A percentile compares a stretch with the other conserved stretches of the same genome.
These are phyloP conservation scores for Drosophila paucipuncta DNA, from an alignment of 2,888 invertebrate species.

Conservation along the genomic window DNA sequence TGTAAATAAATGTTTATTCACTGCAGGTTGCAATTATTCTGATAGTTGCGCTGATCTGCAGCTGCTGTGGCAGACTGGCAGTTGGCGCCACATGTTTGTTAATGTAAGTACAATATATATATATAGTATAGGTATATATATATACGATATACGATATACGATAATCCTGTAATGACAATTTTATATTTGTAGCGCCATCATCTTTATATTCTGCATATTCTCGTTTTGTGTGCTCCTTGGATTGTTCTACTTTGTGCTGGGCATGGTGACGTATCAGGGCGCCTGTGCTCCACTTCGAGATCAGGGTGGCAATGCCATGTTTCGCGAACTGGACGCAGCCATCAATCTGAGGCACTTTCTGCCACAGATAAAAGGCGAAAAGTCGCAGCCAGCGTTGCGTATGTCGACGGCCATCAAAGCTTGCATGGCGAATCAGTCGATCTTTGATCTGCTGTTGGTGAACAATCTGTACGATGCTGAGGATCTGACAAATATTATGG, in stretches of 20 bases:
- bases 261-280: conserved; percentile 89
- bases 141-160: no score
- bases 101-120: conserved; percentile 85
- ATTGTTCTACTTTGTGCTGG: conserved; percentile 89
- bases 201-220: conserved; percentile 91
- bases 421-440: conserved; percentile 47
- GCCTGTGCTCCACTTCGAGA: conserved; percentile 90
- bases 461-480: conserved; percentile 21
- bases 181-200: conserved; percentile 88
- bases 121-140: no score
- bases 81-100: conserved; percentile 93
- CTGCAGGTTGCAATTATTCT: conserved; percentile 88
- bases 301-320: conserved; percentile 30
- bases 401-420: conserved; percentile 43
- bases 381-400: conserved; percentile 7
- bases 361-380: not conserved
- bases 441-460: conserved; percentile 35
- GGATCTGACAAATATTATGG: conserved; percentile 4
- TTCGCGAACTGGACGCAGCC: conserved; percentile 35
- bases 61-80: conserved; percentile 95
- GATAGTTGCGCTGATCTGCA: conserved; percentile 93
- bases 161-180: not conserved
- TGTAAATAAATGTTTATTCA: not conserved
- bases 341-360: conserved; percentile 30
- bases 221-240: conserved; percentile 89